Evolutionary conservation across 2,797 vertebrate genomes (phyloP).

Genomic region (Periparus ater): DNA sequence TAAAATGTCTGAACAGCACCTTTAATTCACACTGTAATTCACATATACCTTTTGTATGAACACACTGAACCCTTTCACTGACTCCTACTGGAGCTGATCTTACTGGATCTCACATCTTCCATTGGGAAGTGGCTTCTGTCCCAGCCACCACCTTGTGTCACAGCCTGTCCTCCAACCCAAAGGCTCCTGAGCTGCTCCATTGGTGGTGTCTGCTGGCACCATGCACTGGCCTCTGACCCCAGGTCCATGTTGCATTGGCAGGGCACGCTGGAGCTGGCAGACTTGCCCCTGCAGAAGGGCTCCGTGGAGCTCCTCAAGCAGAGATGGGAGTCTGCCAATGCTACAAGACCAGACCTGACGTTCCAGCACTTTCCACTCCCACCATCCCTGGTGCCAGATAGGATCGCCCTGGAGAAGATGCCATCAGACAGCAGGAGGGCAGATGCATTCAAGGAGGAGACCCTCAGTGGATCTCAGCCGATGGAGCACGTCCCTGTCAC

Average conservation of each 20-base stretch:
- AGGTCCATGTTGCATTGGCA: constrained; percentile 46
- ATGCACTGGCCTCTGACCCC: not conserved
- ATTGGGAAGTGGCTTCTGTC: not conserved
- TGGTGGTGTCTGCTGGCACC: not conserved
- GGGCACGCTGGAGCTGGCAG: constrained; percentile 51
- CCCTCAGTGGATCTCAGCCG: not conserved
- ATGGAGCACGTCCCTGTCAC: constrained; percentile 64
- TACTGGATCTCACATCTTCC: not conserved
- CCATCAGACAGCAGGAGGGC: not conserved
- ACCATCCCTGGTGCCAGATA: not conserved
- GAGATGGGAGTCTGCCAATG: constrained; percentile 65
- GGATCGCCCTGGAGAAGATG: not conserved
- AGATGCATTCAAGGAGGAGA: constrained; percentile 54
- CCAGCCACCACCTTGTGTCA: not conserved
- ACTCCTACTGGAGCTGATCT: not conserved
- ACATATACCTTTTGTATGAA: not conserved
- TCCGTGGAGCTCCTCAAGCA: constrained; percentile 65
- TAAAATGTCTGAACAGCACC: not conserved
- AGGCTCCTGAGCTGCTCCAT: fast-evolving
- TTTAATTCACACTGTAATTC: constrained; percentile 7
- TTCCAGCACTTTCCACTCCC: not conserved
- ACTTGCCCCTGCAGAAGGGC: constrained; percentile 64
- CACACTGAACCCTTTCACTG: not conserved
- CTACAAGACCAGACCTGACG: not conserved
- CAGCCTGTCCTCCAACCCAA: fast-evolving